Percentiles rank a stretch among this genome's conserved stretches.
phyloP scores from a whole-genome alignment of 2,797 vertebrate genomes.

The Mionectes olivaceus region DNA sequence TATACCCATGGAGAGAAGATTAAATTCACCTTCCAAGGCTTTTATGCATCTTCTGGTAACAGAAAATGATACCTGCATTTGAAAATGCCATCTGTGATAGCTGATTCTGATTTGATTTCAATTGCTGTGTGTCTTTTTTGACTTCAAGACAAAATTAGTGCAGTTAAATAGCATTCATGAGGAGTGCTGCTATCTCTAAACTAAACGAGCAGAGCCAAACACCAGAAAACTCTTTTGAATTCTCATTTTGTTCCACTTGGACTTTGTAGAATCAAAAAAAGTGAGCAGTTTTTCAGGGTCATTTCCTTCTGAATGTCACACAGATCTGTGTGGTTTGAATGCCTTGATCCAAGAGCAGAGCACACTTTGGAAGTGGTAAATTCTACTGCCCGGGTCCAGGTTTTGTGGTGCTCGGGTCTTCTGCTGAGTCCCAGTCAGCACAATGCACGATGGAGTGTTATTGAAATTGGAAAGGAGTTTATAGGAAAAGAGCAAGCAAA shows the following conservation, averaged over 20 bases:
- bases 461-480: background rate
- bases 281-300: background rate
- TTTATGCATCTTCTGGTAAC: background rate
- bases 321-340: background rate
- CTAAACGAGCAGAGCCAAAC: background rate
- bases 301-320: background rate
- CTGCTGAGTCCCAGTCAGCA: background rate
- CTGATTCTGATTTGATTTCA: background rate
- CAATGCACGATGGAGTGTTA: background rate
- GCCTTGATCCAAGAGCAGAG: background rate
- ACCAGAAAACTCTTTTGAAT: background rate
- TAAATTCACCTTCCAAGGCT: background rate
- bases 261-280: background rate
- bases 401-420: background rate
- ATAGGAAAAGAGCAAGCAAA: background rate
- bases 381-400: background rate
- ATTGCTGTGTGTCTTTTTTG: background rate
- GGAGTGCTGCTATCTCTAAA: background rate
- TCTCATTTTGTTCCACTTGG: background rate
- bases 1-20: background rate
- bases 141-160: background rate
- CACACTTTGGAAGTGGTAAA: background rate
- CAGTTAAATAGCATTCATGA: background rate
- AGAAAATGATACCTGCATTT: background rate
- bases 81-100: background rate